phyloP scores from a whole-genome alignment of 1,140 invertebrate genomes.

The Portunus trituberculatus region DNA sequence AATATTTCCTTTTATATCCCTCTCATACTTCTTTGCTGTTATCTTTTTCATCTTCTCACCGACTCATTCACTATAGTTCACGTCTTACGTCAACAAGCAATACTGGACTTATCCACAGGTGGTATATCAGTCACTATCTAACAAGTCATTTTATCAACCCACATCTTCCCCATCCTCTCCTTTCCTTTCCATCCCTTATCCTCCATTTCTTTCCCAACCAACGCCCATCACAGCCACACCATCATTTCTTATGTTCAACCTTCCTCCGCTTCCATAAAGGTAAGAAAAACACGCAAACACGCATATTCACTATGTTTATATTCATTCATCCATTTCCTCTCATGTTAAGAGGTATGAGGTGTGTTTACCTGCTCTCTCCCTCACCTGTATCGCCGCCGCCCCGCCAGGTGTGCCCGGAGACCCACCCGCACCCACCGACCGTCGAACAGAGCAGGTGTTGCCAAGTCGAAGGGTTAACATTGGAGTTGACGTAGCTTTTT shows the following conservation, averaged over 20 bases:
- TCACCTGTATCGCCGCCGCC: not conserved
- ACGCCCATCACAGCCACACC: not conserved
- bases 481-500: too few species aligned
- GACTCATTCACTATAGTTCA: not conserved
- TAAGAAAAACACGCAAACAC: not conserved
- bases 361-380: not conserved
- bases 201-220: not conserved
- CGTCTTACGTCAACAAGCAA: not conserved
- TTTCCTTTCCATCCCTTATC: not conserved
- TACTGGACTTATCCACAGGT: not conserved
- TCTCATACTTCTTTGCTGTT: not conserved
- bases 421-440: too few species aligned
- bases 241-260: not conserved
- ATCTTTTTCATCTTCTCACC: not conserved
- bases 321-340: not conserved
- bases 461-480: too few species aligned
- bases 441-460: too few species aligned
- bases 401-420: not conserved
- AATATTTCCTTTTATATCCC: not conserved
- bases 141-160: not conserved
- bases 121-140: not conserved
- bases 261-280: not conserved
- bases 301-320: not conserved
- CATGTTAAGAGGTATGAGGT: not conserved
- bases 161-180: not conserved